Conservation (phyloP, 2,888 invertebrate genomes). For the Callosobruchus maculatus region DNA sequence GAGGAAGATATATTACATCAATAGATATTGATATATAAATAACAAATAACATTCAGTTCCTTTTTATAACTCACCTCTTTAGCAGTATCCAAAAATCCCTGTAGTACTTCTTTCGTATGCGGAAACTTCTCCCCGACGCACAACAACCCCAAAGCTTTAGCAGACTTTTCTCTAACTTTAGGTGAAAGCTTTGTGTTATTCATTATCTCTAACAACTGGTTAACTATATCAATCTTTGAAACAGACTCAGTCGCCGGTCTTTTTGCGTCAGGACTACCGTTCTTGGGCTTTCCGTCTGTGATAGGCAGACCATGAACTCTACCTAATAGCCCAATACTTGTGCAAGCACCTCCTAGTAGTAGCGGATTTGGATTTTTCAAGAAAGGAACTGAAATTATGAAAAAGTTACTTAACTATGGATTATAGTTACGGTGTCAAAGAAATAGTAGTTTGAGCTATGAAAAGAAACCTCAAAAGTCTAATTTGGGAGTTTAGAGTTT, state of each 20-base stretch:
- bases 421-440: no score
- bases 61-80: slow-evolving; percentile 68
- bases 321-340: slow-evolving; percentile 61
- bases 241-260: slow-evolving; percentile 42
- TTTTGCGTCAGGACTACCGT: slow-evolving; percentile 46
- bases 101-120: slow-evolving; percentile 67
- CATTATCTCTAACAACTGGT: slow-evolving; percentile 66
- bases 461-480: no score
- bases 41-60: no score
- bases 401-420: slow-evolving; percentile 5
- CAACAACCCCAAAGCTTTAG: slow-evolving; percentile 71
- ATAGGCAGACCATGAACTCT: slow-evolving; percentile 31
- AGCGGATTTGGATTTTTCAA: slow-evolving; percentile 61
- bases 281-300: slow-evolving; percentile 49
- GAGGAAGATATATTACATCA: no score
- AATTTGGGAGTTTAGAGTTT: no score
- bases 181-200: slow-evolving; percentile 67
- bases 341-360: slow-evolving; percentile 65
- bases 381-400: slow-evolving; percentile 56
- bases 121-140: slow-evolving; percentile 84
- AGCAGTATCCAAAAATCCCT: slow-evolving; percentile 72
- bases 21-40: no score
- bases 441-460: no score
- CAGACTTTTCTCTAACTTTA: slow-evolving; percentile 74
- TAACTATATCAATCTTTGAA: slow-evolving; percentile 68